Conservation (phyloP, 2,113 vertebrate species). For the Micronycteris hirsuta region DNA sequence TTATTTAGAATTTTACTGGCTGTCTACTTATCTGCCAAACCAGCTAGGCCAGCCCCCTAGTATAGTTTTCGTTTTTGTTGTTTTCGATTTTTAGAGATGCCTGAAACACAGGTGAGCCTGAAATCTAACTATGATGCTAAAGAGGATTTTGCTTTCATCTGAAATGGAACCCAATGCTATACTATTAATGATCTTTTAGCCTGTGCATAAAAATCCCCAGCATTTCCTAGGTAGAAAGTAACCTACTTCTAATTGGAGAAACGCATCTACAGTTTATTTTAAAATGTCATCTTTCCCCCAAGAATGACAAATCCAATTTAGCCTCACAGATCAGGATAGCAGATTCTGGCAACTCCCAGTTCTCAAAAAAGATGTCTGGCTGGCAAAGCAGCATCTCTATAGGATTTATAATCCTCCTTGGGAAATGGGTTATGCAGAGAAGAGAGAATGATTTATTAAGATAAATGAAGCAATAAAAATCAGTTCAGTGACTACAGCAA, state of each 20-base stretch:
- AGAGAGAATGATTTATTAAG: slow-evolving; percentile 38
- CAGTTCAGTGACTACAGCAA: slow-evolving; percentile 25
- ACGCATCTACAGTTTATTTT: slow-evolving; percentile 20
- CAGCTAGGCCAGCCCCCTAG: background rate
- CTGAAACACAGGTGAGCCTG: background rate
- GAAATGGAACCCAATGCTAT: background rate
- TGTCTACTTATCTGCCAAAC: slow-evolving; percentile 10
- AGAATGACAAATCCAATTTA: slow-evolving; percentile 27
- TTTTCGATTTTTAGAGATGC: background rate
- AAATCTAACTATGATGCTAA: background rate
- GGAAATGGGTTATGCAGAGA: slow-evolving; percentile 30
- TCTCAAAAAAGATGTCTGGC: slow-evolving; percentile 41
- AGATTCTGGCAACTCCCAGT: slow-evolving; percentile 2
- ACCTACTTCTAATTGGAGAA: slow-evolving; percentile 22
- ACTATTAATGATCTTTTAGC: background rate
- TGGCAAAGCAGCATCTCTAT: background rate
- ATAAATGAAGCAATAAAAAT: slow-evolving; percentile 52
- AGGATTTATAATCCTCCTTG: slow-evolving; percentile 9
- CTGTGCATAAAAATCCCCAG: background rate
- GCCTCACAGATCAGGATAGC: background rate
- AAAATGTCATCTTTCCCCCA: slow-evolving; percentile 19
- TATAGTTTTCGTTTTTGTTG: background rate
- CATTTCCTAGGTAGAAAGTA: slow-evolving; percentile 36
- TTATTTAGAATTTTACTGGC: slow-evolving; percentile 31
- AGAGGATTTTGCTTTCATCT: background rate